Evolutionary conservation across 1,140 invertebrate species (phyloP), one percentile per base, ranked within the genome.

Genomic region (Ectropis grisescens): DNA sequence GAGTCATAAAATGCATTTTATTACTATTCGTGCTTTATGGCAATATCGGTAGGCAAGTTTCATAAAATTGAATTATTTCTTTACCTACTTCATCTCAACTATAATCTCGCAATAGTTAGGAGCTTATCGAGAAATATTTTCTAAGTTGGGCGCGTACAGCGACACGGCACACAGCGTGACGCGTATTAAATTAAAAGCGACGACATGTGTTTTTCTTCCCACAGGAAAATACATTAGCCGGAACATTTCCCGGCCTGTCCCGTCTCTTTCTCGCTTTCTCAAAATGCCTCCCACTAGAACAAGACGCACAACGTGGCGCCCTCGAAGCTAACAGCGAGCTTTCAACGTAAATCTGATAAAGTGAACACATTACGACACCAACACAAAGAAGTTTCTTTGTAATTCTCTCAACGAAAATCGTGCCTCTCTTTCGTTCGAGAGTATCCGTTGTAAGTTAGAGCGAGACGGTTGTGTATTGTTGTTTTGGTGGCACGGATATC

Each of bases 291-390:
- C 8, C 16, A 47, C 13, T 15, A 37, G 57, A 71, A 43, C 38
- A 59, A 38, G 44, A 55, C 36, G 29, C 14, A 25, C 43, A 41
- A 68, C 47, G 31, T 44, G 56, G 59, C 66, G 59, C 65, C 67
- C 69, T 72, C 58, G 55, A 62, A 69, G 60, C 57, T 67, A 75
- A 70, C 70, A 56, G 58, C 58, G 58, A 76, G 70, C 75, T 76
- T 80, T 76, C 71, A 72, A 70, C 65, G 69, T 75, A 75, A 80
- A 76, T 76, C 75, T 75, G 74, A 76, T 76, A 80, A 76, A 75
- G 54, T 56, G 58, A 67, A 68, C 61, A 61, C 66, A 75, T 75
- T 79, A 76, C 58, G 60, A 58, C 62, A 64, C 65, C 31, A 71
- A 69, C 59, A 66, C 67, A 60, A 68, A 62, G 64, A 70, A 69